phyloP scores from a whole-genome alignment of 2,888 invertebrate species.

The Drosophila koepferae region DNA sequence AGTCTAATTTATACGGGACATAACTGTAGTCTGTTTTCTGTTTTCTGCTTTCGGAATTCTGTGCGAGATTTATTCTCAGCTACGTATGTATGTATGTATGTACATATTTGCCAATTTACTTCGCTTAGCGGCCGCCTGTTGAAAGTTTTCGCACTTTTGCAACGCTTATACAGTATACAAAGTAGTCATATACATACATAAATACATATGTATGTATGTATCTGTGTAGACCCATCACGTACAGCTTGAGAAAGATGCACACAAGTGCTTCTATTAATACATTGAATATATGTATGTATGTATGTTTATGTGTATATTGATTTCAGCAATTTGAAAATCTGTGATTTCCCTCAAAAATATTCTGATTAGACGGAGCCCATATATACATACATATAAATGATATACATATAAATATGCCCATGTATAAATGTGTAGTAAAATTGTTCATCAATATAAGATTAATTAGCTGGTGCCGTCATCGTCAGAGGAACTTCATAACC shows the following conservation, averaged over 20 bases:
- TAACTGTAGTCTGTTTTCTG: conserved; percentile 1
- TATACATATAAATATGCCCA: background rate
- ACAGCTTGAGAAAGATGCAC: background rate
- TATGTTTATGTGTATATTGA: background rate
- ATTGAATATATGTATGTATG: background rate
- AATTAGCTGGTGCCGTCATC: conserved; percentile 4
- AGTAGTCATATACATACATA: background rate
- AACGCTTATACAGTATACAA: conserved; percentile 28
- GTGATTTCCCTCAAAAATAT: conserved; percentile 7
- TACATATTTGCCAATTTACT: conserved; percentile 19
- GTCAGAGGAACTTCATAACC: background rate
- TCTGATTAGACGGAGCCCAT: background rate
- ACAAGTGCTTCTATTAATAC: background rate
- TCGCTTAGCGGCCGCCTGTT: conserved; percentile 4
- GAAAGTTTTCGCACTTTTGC: conserved; percentile 8
- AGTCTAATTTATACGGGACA: conserved; percentile 6
- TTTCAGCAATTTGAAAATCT: conserved; percentile 1
- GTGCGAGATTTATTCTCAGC: conserved; percentile 21
- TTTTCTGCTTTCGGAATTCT: conserved; percentile 1
- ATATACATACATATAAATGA: background rate
- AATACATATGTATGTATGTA: too few relatives aligned
- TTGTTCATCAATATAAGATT: background rate
- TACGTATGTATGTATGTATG: background rate
- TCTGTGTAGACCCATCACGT: background rate
- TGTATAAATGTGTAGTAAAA: too few relatives aligned